Conservation (phyloP, 2,113 vertebrate genomes). For the Ardeotis arabs region DNA sequence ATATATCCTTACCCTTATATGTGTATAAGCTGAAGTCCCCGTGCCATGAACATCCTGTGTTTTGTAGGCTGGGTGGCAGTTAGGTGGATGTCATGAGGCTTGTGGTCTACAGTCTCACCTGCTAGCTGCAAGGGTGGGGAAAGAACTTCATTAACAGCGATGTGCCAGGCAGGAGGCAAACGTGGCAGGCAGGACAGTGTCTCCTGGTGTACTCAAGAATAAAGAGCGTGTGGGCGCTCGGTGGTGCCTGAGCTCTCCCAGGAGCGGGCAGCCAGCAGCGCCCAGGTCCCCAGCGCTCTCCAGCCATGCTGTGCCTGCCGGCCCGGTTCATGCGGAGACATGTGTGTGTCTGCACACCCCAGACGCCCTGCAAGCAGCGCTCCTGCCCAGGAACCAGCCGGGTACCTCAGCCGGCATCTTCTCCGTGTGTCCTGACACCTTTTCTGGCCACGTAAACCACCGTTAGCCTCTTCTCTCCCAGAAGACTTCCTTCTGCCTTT, state of each 20-base stretch:
- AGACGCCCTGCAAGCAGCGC: neutral
- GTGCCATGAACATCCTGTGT: rapidly evolving
- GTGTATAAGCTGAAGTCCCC: neutral
- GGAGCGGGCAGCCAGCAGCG: neutral
- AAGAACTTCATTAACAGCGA: neutral
- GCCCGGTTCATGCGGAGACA: rapidly evolving
- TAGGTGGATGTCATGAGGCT: neutral
- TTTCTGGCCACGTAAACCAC: rapidly evolving
- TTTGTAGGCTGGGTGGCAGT: neutral
- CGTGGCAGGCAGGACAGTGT: rapidly evolving
- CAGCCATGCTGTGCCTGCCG: rapidly evolving
- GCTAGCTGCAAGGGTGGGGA: neutral
- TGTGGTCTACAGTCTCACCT: neutral
- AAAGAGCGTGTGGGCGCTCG: rapidly evolving
- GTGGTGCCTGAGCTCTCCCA: neutral
- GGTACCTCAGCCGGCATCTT: rapidly evolving
- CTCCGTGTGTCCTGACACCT: neutral
- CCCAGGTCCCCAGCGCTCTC: rapidly evolving
- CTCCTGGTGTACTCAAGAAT: rapidly evolving
- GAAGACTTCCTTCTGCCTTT: neutral
- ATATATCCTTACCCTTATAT: rapidly evolving
- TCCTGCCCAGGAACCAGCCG: neutral
- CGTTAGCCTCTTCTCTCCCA: rapidly evolving
- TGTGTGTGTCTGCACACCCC: rapidly evolving
- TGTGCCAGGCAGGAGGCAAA: neutral